These are phyloP conservation scores for Caranx melampygus DNA, from an alignment of 2,113 vertebrate species.

Conservation along the genomic window DNA sequence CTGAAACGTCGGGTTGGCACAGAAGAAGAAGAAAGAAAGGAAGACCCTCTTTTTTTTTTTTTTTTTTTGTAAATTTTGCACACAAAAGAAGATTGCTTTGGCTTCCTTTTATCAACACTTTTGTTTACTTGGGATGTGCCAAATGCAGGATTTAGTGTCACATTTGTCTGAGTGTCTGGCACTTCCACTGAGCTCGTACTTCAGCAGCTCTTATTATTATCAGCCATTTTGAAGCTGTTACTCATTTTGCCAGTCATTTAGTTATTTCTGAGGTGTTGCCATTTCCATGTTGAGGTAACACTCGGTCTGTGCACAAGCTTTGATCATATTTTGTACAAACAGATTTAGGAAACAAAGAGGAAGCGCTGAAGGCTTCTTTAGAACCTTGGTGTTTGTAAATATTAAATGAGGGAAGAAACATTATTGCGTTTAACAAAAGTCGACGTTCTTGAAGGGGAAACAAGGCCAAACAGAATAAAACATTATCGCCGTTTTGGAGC, in stretches of 20 bases:
- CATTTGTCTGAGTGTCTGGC: conserved; percentile 72
- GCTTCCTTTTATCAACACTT: conserved; percentile 73
- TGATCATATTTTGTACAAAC: conserved; percentile 73
- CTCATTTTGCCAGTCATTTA: conserved; percentile 74
- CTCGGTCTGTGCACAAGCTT: conserved; percentile 50
- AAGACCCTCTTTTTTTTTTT: background rate
- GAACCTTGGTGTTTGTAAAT: conserved; percentile 48
- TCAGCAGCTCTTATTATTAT: conserved; percentile 63
- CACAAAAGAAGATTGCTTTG: conserved; percentile 62
- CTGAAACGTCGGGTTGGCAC: conserved; percentile 16
- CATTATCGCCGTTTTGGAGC: conserved; percentile 2
- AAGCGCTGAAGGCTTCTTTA: conserved; percentile 39
- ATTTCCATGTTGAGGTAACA: conserved; percentile 38
- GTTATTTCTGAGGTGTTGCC: conserved; percentile 64
- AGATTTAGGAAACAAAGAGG: conserved; percentile 66
- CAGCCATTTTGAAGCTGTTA: conserved; percentile 71
- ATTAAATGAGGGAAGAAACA: conserved; percentile 59
- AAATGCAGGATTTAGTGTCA: conserved; percentile 78
- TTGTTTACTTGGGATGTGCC: conserved; percentile 72
- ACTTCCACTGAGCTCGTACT: conserved; percentile 62
- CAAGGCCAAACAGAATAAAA: conserved; percentile 39
- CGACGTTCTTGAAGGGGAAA: conserved; percentile 19
- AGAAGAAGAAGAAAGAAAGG: background rate
- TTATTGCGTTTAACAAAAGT: conserved; percentile 43
- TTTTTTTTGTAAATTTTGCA: conserved; percentile 14